Conservation (phyloP, 1,140 invertebrate species). For the Subanguina moxae region DNA sequence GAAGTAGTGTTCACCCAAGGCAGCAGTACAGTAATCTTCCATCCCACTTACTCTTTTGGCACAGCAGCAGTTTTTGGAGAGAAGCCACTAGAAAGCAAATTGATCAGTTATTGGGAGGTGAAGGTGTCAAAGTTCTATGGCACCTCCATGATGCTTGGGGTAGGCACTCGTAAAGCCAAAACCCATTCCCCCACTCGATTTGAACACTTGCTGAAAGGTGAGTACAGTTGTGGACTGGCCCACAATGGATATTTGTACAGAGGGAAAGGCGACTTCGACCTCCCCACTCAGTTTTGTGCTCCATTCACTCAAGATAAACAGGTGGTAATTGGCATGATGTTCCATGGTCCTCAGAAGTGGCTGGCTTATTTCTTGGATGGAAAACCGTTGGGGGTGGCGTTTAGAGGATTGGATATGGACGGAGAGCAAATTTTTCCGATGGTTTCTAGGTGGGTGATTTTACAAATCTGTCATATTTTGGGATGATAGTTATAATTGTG, state of each 20-base stretch:
- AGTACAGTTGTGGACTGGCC: constrained; percentile 23
- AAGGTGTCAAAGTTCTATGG: constrained; percentile 25
- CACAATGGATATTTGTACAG: constrained; percentile 29
- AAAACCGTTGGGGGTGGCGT: constrained; percentile 24
- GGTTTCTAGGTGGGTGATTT: constrained; percentile 30
- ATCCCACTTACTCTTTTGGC: constrained; percentile 29
- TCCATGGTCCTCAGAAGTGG: constrained; percentile 25
- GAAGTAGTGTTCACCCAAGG: background rate
- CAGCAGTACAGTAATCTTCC: constrained; percentile 23
- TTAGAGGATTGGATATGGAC: constrained; percentile 25
- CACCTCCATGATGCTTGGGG: constrained; percentile 39
- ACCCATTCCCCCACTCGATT: constrained; percentile 18
- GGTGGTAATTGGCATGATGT: constrained; percentile 27
- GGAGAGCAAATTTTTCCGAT: constrained; percentile 31
- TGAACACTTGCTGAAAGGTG: constrained; percentile 31
- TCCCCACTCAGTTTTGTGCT: constrained; percentile 8
- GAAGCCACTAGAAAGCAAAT: constrained; percentile 2
- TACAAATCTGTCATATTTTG: background rate
- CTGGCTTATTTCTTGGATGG: constrained; percentile 35
- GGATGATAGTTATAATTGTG: no score
- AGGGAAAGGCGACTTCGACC: background rate
- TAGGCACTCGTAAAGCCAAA: constrained; percentile 18
- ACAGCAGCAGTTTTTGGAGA: constrained; percentile 31
- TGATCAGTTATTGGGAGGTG: constrained; percentile 39
- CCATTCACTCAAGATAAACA: constrained; percentile 1